Evolutionary conservation across 2,113 vertebrate genomes (phyloP).

Genomic region (Pollimyrus isidori): DNA sequence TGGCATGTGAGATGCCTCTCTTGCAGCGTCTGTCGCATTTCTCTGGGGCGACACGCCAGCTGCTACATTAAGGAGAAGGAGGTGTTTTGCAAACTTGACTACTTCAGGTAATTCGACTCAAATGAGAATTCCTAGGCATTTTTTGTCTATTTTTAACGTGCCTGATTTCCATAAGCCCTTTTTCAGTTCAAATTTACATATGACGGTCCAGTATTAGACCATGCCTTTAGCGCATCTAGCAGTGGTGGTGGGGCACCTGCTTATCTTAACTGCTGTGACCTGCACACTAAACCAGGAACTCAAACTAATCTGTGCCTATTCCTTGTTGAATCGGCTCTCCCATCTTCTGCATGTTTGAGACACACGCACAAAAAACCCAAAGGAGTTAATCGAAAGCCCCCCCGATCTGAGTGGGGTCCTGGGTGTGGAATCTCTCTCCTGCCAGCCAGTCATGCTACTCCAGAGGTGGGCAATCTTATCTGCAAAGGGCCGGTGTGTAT

Average conservation of each 20-base stretch:
- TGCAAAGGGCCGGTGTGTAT: too few species aligned
- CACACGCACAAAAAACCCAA: background rate
- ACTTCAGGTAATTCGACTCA: constrained; percentile 76
- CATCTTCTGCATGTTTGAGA: background rate
- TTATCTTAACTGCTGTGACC: background rate
- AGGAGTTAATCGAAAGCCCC: background rate
- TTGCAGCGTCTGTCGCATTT: constrained; percentile 90
- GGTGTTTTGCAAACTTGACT: constrained; percentile 97
- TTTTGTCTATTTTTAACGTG: background rate
- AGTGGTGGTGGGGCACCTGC: background rate
- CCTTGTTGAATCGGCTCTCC: background rate
- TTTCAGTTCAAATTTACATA: background rate
- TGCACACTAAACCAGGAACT: background rate
- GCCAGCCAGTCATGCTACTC: background rate
- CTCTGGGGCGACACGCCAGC: constrained; percentile 86
- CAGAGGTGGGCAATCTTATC: too few species aligned
- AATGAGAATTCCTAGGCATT: background rate
- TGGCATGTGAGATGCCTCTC: constrained; percentile 97
- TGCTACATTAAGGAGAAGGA: constrained; percentile 98
- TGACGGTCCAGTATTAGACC: background rate
- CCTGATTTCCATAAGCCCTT: background rate
- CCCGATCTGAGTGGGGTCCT: background rate
- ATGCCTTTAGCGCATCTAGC: background rate
- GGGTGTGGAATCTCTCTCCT: background rate
- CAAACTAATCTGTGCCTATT: background rate